phyloP scores from a whole-genome alignment of 92 coral and sea anemone species.

The Siderastrea radians region DNA sequence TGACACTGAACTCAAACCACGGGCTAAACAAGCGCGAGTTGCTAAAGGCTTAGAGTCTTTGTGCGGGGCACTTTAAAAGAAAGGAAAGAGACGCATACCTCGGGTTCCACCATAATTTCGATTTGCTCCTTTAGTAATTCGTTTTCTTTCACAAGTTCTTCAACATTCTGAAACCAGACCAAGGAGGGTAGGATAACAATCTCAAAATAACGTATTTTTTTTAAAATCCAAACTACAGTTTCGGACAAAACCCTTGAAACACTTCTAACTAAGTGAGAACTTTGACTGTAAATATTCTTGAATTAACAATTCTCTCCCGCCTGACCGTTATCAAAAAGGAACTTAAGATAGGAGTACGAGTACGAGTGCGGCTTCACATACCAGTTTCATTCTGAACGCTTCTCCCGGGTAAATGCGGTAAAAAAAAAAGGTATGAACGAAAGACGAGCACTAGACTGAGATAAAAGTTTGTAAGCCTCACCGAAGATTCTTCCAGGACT shows the following conservation, averaged over 20 bases:
- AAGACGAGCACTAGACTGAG: too few species aligned
- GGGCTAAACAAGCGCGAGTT: neutral
- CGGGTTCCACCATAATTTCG: slow-evolving; percentile 23
- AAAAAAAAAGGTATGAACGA: too few species aligned
- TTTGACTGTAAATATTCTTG: too few species aligned
- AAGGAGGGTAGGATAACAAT: neutral
- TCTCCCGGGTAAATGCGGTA: too few species aligned
- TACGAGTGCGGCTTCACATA: too few species aligned
- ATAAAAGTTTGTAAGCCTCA: neutral
- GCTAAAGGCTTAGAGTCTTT: neutral
- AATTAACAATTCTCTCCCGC: too few species aligned
- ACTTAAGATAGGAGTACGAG: neutral
- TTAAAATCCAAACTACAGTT: too few species aligned
- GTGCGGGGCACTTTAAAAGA: neutral
- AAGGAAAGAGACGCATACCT: slow-evolving; percentile 9
- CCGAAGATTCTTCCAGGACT: slow-evolving; percentile 55
- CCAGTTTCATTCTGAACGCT: too few species aligned
- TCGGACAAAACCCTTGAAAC: too few species aligned
- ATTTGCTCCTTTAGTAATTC: slow-evolving; percentile 46
- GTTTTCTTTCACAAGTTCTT: slow-evolving; percentile 70
- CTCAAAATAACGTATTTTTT: too few species aligned
- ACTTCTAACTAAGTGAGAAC: too few species aligned
- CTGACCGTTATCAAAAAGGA: neutral
- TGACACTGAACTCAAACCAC: neutral
- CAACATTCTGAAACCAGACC: neutral